These are phyloP conservation scores for Tiaroga cobitis DNA, from an alignment of 2,797 vertebrate genomes.

Conservation along the genomic window DNA sequence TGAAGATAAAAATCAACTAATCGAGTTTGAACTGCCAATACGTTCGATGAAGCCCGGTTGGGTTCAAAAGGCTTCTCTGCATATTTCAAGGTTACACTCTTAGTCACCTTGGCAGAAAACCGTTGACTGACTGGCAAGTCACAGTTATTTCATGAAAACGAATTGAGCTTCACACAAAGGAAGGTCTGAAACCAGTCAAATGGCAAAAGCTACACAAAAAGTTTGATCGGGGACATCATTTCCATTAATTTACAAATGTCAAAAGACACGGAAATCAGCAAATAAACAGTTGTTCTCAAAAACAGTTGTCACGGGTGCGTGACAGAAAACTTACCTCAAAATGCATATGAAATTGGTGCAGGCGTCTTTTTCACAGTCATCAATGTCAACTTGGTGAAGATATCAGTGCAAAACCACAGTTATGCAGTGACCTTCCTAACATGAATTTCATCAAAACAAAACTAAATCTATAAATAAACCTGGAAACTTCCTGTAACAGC, in stretches of 20 bases:
- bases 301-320: background rate
- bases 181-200: conserved; percentile 39
- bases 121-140: conserved; percentile 5
- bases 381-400: background rate
- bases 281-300: conserved; percentile 23
- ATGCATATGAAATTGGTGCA: background rate
- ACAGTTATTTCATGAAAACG: conserved; percentile 36
- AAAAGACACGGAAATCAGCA: conserved; percentile 9
- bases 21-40: conserved; percentile 51
- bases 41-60: conserved; percentile 21
- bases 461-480: conserved; percentile 11
- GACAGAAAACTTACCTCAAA: background rate
- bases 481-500: conserved; percentile 15
- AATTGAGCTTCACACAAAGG: conserved; percentile 41
- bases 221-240: conserved; percentile 13
- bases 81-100: conserved; percentile 51
- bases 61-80: conserved; percentile 42
- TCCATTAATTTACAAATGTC: background rate
- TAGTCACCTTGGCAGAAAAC: conserved; percentile 23
- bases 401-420: background rate
- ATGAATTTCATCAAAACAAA: conserved; percentile 3
- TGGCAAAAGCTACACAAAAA: conserved; percentile 39
- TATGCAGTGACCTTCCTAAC: background rate
- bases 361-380: background rate
- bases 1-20: conserved; percentile 47